A percentile compares a stretch with the other conserved stretches of the same genome.
These are phyloP conservation scores for Drosophila obscura DNA, from an alignment of 1,140 invertebrate genomes.

Conservation along the genomic window DNA sequence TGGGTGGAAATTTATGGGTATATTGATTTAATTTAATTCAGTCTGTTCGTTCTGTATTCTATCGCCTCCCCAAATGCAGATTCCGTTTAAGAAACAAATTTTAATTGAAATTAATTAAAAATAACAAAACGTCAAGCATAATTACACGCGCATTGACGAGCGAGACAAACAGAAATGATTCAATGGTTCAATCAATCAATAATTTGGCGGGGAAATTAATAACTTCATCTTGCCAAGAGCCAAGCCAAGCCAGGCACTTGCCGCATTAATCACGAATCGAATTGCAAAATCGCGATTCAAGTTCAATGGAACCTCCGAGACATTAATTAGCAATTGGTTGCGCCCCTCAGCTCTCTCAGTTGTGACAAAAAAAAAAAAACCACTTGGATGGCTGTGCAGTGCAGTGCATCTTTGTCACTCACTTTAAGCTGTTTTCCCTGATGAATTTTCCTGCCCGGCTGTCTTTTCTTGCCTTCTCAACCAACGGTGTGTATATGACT, in stretches of 20 bases:
- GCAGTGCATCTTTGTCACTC: not conserved
- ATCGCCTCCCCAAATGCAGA: constrained; percentile 28
- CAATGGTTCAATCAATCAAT: constrained; percentile 47
- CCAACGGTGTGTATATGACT: not conserved
- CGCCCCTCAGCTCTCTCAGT: constrained; percentile 17
- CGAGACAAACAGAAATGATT: constrained; percentile 23
- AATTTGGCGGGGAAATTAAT: constrained; percentile 34
- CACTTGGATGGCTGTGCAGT: not conserved
- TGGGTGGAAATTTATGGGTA: constrained; percentile 61
- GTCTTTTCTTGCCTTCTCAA: not conserved
- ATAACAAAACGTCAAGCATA: constrained; percentile 45
- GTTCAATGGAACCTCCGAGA: constrained; percentile 53
- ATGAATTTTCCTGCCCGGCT: not conserved
- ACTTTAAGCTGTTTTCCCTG: not conserved
- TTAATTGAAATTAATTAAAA: constrained; percentile 38
- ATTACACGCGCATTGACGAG: constrained; percentile 49
- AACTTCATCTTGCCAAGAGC: constrained; percentile 36
- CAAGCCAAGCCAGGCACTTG: constrained; percentile 12
- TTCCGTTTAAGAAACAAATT: constrained; percentile 21
- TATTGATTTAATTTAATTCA: constrained; percentile 67
- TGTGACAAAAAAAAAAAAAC: not conserved
- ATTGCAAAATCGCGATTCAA: constrained; percentile 49
- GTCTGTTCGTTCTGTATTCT: constrained; percentile 30
- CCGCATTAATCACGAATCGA: constrained; percentile 50
- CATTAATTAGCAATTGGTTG: constrained; percentile 36